Evolutionary conservation across 2,888 invertebrate genomes (phyloP), one percentile per base, ranked within the genome.

Genomic region (Hydriomena furcata): DNA sequence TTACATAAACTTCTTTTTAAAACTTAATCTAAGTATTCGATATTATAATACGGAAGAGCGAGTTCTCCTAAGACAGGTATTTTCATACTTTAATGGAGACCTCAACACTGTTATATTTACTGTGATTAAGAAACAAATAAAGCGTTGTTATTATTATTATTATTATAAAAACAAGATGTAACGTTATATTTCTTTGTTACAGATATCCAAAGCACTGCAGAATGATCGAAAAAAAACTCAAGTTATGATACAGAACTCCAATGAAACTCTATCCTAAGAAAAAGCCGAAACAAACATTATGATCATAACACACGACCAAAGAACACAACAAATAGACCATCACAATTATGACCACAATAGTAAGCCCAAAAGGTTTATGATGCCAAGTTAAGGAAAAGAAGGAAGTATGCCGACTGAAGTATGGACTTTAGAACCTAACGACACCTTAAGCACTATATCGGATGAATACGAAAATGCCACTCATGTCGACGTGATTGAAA

Each of bases 401-500:
- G 58, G 66, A 85, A 87, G 57, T 76, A 89, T 89, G 87, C 82
- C 76, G 76, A 79, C 75, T 76, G 77, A 81, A 71, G 52, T 63
- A 81, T 87, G 84, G 86, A 65, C 68, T 23, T 73, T 73, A 47
- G 73, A 69, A 50, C 68, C 76, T 53, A 82, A 80, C 70, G 67
- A 71, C 27, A 82, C 66, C 34, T 55, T 62, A 8, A 73, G 55
- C 51, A 52, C 59, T 8, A 52, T 58, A 52, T 69, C 60, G 34
- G 66, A 79, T 54, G 70, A 60, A 38, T 64, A 60, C 34, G 64
- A 73, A 34, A 68, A 79, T 59, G 73, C 60, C 30, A 82, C 82
- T 7, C 40, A 49, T 7, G 74, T 76, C 13, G 92, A 93, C 68
- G 90, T 94, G 6, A 94, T 94, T 53, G 92, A 94, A 55, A 91